A percentile compares a stretch with the other conserved stretches of the same genome.
These are phyloP conservation scores for Phenacoccus solenopsis DNA, from an alignment of 1,140 invertebrate genomes.

Conservation along the genomic window DNA sequence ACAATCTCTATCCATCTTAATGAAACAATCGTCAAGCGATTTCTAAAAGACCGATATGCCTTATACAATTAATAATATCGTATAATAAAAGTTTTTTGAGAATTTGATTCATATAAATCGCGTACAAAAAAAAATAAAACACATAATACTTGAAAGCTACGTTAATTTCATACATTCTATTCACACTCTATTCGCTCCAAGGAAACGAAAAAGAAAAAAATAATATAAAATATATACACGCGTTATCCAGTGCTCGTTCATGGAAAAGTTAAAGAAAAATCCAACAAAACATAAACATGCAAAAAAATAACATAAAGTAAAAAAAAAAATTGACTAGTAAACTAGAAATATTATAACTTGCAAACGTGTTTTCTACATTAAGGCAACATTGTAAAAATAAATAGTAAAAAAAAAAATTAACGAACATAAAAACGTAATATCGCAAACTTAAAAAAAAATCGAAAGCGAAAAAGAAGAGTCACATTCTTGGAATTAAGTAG, in stretches of 20 bases:
- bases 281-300: constrained; percentile 5
- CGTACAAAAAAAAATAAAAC: neutral
- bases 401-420: neutral
- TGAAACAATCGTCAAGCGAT: too few species aligned
- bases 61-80: too few species aligned
- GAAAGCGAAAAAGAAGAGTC: constrained; percentile 8
- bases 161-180: neutral
- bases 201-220: neutral
- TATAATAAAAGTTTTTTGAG: too few species aligned
- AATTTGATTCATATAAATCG: too few species aligned
- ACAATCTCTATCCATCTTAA: too few species aligned
- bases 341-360: constrained; percentile 7
- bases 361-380: neutral
- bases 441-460: neutral
- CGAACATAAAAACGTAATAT: neutral
- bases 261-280: neutral
- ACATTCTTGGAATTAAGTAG: constrained; percentile 15
- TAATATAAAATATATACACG: neutral
- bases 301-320: constrained; percentile 8
- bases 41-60: too few species aligned
- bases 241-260: neutral
- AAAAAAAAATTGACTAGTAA: constrained; percentile 10
- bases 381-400: neutral
- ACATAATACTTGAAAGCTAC: neutral
- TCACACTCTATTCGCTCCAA: neutral